Conservation (phyloP, 2,888 invertebrate species). For the Ectropis crepuscularia region DNA sequence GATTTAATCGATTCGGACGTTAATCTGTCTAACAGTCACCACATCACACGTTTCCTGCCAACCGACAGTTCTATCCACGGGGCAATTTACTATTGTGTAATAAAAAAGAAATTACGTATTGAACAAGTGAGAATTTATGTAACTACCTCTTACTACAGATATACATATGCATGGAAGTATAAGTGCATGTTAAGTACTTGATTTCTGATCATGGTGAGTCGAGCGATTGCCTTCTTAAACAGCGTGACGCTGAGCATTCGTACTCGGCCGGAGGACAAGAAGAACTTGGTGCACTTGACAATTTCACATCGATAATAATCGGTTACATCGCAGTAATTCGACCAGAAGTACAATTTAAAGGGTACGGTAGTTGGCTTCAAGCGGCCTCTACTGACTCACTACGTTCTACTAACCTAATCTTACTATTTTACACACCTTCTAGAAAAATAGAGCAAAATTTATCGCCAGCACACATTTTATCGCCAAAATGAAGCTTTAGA, state of each 20-base stretch:
- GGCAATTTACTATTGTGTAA: constrained; percentile 69
- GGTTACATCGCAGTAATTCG: constrained; percentile 27
- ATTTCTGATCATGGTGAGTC: not conserved
- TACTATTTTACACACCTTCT: no score
- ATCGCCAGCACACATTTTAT: no score
- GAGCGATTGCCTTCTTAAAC: not conserved
- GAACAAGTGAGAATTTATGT: constrained; percentile 35
- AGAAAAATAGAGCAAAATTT: no score
- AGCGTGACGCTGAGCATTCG: no score
- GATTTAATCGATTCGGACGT: constrained; percentile 25
- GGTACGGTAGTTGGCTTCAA: no score
- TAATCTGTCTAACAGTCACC: constrained; percentile 32
- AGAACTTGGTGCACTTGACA: constrained; percentile 41
- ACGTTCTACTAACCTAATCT: no score
- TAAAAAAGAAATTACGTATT: constrained; percentile 54
- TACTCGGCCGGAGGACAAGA: constrained; percentile 27
- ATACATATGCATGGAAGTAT: constrained; percentile 17
- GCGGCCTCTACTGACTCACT: no score
- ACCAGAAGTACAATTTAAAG: constrained; percentile 9
- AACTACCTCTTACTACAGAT: constrained; percentile 16
- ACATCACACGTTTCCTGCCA: constrained; percentile 47
- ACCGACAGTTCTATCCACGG: constrained; percentile 48
- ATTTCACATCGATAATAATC: constrained; percentile 40
- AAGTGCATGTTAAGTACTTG: constrained; percentile 4
- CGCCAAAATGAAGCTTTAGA: no score